Evolutionary conservation across 1,140 invertebrate genomes (phyloP).

Genomic region (Listronotus bonariensis): DNA sequence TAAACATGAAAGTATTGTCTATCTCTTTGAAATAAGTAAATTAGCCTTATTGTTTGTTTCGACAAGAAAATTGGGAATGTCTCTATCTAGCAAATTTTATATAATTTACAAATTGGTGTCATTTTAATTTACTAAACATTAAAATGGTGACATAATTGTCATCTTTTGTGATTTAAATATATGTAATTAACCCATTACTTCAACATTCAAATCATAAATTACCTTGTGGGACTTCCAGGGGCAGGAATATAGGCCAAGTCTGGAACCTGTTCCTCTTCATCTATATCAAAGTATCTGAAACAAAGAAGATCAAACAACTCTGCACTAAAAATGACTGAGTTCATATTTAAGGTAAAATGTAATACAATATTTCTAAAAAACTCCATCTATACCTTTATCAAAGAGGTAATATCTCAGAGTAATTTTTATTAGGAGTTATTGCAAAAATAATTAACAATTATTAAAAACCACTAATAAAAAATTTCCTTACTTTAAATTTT

Average conservation of each 20-base stretch:
- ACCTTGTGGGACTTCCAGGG: slow-evolving; percentile 76
- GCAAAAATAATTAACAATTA: neutral
- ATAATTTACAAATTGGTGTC: too few species aligned
- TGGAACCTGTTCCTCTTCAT: slow-evolving; percentile 64
- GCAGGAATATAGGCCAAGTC: slow-evolving; percentile 82
- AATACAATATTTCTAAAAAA: neutral
- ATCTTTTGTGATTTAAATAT: too few species aligned
- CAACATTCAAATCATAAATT: neutral
- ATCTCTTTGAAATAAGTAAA: too few species aligned
- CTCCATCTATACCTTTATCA: neutral
- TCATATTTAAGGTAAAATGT: neutral
- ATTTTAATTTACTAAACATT: too few species aligned
- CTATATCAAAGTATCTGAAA: slow-evolving; percentile 81
- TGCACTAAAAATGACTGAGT: slow-evolving; percentile 8
- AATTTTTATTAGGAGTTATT: neutral
- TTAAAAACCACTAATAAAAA: too few species aligned
- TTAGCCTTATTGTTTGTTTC: too few species aligned
- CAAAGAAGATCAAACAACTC: slow-evolving; percentile 36
- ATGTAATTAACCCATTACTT: too few species aligned
- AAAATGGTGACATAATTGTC: too few species aligned
- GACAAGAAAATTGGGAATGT: too few species aligned
- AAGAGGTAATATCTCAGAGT: neutral
- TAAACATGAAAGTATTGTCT: too few species aligned
- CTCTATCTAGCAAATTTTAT: too few species aligned
- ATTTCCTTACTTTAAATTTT: too few species aligned